Evolutionary conservation across 2,113 vertebrate genomes (phyloP).

Genomic region (Sander vitreus): DNA sequence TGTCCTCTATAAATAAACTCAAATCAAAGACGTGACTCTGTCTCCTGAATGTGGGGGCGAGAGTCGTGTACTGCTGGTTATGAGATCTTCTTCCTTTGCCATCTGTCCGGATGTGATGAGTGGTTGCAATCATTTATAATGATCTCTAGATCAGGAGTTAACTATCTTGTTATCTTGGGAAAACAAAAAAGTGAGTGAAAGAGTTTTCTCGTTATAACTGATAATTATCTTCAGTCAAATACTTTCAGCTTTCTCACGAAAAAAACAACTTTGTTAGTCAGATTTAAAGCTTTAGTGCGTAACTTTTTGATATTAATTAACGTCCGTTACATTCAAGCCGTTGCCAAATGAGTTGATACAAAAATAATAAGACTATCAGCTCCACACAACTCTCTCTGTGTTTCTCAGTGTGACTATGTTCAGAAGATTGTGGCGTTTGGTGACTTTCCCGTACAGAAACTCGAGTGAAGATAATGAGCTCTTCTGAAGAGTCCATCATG

Average conservation of each 20-base stretch:
- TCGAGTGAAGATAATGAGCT: too few species aligned
- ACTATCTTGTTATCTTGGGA: not conserved
- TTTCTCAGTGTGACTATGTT: too few species aligned
- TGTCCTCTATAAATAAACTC: conserved; percentile 25
- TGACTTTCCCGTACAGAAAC: too few species aligned
- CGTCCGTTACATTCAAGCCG: too few species aligned
- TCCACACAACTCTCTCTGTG: too few species aligned
- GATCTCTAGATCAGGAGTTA: not conserved
- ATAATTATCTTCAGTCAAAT: not conserved
- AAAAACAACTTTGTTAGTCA: not conserved
- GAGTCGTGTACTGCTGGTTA: conserved; percentile 7
- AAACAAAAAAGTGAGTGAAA: not conserved
- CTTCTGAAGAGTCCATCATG: too few species aligned
- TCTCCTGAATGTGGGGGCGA: conserved; percentile 13
- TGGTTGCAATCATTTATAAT: not conserved
- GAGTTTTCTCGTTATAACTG: not conserved
- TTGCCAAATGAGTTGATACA: too few species aligned
- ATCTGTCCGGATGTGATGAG: conserved; percentile 1
- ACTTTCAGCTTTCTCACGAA: not conserved
- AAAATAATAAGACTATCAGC: too few species aligned
- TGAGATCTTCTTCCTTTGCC: not conserved
- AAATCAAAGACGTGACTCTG: not conserved
- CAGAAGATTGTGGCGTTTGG: too few species aligned
- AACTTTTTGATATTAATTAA: too few species aligned
- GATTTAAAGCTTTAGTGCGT: too few species aligned